Conservation (phyloP, 1,140 invertebrate species). For the Eupristina koningsbergeri region DNA sequence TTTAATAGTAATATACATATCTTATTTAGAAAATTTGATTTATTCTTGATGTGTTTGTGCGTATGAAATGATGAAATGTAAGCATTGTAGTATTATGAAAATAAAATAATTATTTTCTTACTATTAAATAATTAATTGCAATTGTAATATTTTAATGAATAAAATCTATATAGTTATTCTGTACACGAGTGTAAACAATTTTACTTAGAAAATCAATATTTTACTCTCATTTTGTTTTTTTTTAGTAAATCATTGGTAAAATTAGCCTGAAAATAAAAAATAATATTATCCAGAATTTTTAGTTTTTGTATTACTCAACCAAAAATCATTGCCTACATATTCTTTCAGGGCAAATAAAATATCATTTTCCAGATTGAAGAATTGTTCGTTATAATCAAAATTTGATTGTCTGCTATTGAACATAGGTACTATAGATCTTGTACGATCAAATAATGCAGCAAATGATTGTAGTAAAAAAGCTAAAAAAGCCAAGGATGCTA, state of each 20-base stretch:
- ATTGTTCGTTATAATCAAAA: slow-evolving; percentile 48
- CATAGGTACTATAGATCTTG: slow-evolving; percentile 66
- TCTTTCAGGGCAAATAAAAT: slow-evolving; percentile 63
- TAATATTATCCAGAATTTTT: slow-evolving; percentile 14
- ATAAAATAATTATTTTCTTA: no score
- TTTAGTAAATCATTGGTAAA: slow-evolving; percentile 50
- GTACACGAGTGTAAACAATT: background rate
- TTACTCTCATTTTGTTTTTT: slow-evolving; percentile 42
- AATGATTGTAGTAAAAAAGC: slow-evolving; percentile 71
- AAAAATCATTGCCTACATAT: slow-evolving; percentile 63
- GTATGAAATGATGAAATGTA: slow-evolving; percentile 16
- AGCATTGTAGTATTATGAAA: slow-evolving; percentile 39
- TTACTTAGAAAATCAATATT: slow-evolving; percentile 17
- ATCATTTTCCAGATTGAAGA: slow-evolving; percentile 55
- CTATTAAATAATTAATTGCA: no score
- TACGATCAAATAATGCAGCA: slow-evolving; percentile 67
- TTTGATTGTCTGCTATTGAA: slow-evolving; percentile 60
- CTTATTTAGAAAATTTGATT: slow-evolving; percentile 38
- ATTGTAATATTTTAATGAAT: slow-evolving; percentile 45
- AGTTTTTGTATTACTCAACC: slow-evolving; percentile 8
- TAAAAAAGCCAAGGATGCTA: slow-evolving; percentile 71
- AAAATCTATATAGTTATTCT: slow-evolving; percentile 37
- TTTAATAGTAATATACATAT: slow-evolving; percentile 21
- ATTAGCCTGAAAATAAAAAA: slow-evolving; percentile 55
- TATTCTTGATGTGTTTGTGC: slow-evolving; percentile 37